A percentile compares a stretch with the other conserved stretches of the same genome.
phyloP scores from a whole-genome alignment of 2,797 vertebrate species.

The Anas georgica region DNA sequence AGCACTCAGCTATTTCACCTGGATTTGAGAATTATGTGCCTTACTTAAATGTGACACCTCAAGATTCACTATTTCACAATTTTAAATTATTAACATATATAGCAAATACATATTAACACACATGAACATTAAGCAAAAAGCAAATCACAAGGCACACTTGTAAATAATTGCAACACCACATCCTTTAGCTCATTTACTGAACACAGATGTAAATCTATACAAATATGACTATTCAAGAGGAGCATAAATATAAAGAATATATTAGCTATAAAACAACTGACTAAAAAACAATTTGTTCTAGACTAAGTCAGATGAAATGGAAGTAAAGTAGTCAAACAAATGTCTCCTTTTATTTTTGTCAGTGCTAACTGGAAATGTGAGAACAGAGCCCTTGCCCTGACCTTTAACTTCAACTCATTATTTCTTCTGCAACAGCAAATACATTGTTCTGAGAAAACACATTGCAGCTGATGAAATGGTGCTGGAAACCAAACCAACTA shows the following conservation, averaged over 20 bases:
- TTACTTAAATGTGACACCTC: neutral
- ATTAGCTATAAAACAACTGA: neutral
- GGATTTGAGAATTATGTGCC: neutral
- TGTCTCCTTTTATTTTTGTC: slow-evolving; percentile 10
- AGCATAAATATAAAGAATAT: neutral
- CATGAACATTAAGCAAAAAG: neutral
- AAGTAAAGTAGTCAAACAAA: slow-evolving; percentile 33
- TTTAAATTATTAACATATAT: neutral
- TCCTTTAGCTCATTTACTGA: neutral
- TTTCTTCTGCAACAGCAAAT: slow-evolving; percentile 43
- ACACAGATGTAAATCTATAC: neutral
- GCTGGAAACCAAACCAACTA: neutral
- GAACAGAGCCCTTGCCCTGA: slow-evolving; percentile 45
- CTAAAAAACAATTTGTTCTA: neutral
- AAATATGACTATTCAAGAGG: neutral
- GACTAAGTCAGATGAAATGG: neutral
- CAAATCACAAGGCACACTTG: neutral
- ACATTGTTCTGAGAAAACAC: neutral
- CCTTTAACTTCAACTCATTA: slow-evolving; percentile 62
- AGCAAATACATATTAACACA: neutral
- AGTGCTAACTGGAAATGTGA: slow-evolving; percentile 10
- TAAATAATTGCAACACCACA: neutral
- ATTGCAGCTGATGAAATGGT: neutral
- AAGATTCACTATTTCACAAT: neutral
- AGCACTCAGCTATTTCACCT: neutral